Evolutionary conservation across 2,797 vertebrate genomes (phyloP).

Genomic region (Sebastes umbrosus): DNA sequence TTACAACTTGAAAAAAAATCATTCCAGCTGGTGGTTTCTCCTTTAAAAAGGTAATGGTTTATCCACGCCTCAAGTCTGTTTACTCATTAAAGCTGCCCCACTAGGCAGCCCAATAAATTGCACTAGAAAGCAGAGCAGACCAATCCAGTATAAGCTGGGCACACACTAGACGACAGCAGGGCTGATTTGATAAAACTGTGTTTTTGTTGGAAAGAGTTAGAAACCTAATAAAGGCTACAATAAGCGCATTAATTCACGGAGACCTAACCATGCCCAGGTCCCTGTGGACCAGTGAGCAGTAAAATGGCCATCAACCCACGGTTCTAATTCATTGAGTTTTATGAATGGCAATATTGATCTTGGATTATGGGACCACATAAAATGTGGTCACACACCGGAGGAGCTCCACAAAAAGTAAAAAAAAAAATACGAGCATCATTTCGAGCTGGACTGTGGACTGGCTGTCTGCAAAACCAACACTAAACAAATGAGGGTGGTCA

Average conservation of each 20-base stretch:
- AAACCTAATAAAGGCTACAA: slow-evolving; percentile 27
- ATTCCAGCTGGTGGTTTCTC: not conserved
- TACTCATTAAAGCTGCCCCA: slow-evolving; percentile 17
- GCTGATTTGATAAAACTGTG: not conserved
- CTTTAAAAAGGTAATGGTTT: slow-evolving; percentile 14
- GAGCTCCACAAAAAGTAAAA: not conserved
- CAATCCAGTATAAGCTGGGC: not conserved
- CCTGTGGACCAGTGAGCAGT: slow-evolving; percentile 1
- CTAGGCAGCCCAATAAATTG: slow-evolving; percentile 4
- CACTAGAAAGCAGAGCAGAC: not conserved
- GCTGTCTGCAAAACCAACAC: slow-evolving; percentile 23
- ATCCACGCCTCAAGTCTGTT: not conserved
- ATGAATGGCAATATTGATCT: slow-evolving; percentile 47
- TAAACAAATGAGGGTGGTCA: slow-evolving; percentile 49
- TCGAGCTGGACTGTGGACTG: slow-evolving; percentile 2
- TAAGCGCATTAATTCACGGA: slow-evolving; percentile 4
- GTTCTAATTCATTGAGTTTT: slow-evolving; percentile 37
- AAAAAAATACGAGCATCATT: not conserved
- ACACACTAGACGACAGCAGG: slow-evolving; percentile 1
- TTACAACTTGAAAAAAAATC: not conserved
- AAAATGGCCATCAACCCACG: slow-evolving; percentile 18
- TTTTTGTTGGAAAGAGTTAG: slow-evolving; percentile 18
- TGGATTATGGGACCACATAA: slow-evolving; percentile 34
- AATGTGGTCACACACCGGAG: not conserved
- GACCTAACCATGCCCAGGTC: not conserved